Evolutionary conservation across 2,797 vertebrate genomes (phyloP), one percentile per base, ranked within the genome.

Genomic region (Xenops minutus): DNA sequence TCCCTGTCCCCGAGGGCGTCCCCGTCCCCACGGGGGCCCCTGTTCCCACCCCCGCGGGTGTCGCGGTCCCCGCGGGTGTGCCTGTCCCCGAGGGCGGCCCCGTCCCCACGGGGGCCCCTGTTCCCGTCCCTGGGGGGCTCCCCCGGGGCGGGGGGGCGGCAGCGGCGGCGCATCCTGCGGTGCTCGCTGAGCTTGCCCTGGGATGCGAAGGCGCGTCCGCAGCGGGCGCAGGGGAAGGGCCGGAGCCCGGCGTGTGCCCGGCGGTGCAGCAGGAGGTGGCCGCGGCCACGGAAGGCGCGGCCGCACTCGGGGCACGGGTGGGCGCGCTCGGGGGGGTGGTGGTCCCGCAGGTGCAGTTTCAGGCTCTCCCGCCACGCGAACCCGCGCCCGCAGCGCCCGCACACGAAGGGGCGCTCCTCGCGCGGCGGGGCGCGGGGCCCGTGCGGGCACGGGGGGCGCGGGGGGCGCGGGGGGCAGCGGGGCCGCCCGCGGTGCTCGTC

Each of bases 161-260:
- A 29, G 10, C 29, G 76, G 4, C 88, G 93, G 56, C 94, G 91
- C 1, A 64, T 63, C 46, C 29, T 51, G 19, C 56, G 39, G 84
- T 94, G 97, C 0, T 59, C 46, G 81, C 81, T 41, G 39, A 97
- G 96, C 85, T 76, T 91, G 29, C 91, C 94, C 41, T 69, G 83
- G 22, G 49, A 89, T 78, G 80, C 72, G 90, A 97, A 97, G 61
- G 93, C 3, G 46, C 89, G 86, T 37, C 64, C 39, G 44, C 96
- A 93, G 21, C 89, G 88, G 7, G 61, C 3, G 69, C 96, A 95
- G 76, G 51, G 2, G 37, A 92, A 91, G 72, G 90, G 95, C 30
- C 89, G 80, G 66, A 66, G 86, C 3, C 79, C 77, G 2, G 76
- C 48, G 91, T 96, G 95, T 18, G 43, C 52, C 2, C 73, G 81